Evolutionary conservation across 2,797 vertebrate species (phyloP), one percentile per base, ranked within the genome.

Genomic region (Phoeniculus purpureus): DNA sequence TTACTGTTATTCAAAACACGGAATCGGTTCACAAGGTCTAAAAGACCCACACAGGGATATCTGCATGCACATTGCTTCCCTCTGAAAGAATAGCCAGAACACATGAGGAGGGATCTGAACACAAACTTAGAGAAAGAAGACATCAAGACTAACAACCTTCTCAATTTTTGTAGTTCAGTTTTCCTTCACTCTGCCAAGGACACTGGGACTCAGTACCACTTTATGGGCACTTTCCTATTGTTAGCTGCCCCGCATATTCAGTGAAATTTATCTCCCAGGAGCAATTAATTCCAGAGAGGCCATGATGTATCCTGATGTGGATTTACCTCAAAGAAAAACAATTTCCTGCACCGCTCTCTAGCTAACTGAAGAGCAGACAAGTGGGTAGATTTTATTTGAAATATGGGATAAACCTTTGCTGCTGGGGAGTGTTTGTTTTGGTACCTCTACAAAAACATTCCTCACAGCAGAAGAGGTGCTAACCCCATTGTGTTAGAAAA

Each of bases 401-500:
- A 87, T 54, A 34, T 1, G 20, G 70, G 55, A 87, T n/a, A 68
- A 90, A 88, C 34, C 50, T 86, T 37, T 66, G 29, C 59, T 93
- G 72, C 85, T 81, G 56, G 55, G 66, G 80, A 92, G 61, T 25
- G 15, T 86, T 94, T 93, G 48, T 92, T 95, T 76, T 89, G 85
- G 91, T 89, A 85, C 87, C 87, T 83, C 81, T 45, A 54, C 73
- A 95, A 78, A 81, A 32, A 48, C 83, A 84, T 81, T 90, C 48
- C 15, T 74, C 78, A 70, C 73, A 90, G 82, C 43, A 62, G 12
- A 50, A 92, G 58, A 96, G 89, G 89, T 89, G 92, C 71, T 96
- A 94, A 95, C 76, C 73, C 90, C 87, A 94, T 94, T 94, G 90
- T 95, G 94, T 54, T 94, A 86, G 83, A 92, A 96, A 96, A 95